phyloP scores from a whole-genome alignment of 2,113 vertebrate genomes.

The Anguilla japonica region DNA sequence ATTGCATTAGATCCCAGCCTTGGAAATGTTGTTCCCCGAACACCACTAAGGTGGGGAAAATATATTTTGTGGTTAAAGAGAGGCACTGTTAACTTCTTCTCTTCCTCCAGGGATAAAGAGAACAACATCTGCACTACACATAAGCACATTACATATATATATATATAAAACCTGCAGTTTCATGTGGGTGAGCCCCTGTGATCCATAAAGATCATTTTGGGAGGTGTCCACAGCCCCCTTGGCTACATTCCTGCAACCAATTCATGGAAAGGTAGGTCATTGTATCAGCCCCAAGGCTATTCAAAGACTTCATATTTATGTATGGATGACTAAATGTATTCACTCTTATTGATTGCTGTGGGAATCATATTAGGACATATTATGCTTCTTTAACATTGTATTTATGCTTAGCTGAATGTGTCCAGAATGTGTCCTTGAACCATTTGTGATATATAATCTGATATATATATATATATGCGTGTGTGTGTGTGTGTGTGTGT shows the following conservation, averaged over 20 bases:
- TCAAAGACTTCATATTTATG: not conserved
- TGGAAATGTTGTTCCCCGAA: not conserved
- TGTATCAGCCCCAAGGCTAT: not conserved
- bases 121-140: not conserved
- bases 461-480: no score
- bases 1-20: conserved; percentile 3
- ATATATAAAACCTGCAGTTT: not conserved
- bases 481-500: no score
- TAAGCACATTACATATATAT: not conserved
- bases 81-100: not conserved
- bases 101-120: not conserved
- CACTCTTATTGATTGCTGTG: not conserved
- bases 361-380: not conserved
- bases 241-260: not conserved
- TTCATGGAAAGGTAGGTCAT: not conserved
- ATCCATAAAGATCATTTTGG: no score
- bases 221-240: no score
- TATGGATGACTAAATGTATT: not conserved
- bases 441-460: not conserved
- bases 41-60: not conserved
- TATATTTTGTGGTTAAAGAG: not conserved
- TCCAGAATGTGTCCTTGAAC: not conserved
- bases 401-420: not conserved
- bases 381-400: not conserved
- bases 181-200: no score